Conservation (phyloP, 2,888 invertebrate genomes). For the Lissocephala sabroskyi region DNA sequence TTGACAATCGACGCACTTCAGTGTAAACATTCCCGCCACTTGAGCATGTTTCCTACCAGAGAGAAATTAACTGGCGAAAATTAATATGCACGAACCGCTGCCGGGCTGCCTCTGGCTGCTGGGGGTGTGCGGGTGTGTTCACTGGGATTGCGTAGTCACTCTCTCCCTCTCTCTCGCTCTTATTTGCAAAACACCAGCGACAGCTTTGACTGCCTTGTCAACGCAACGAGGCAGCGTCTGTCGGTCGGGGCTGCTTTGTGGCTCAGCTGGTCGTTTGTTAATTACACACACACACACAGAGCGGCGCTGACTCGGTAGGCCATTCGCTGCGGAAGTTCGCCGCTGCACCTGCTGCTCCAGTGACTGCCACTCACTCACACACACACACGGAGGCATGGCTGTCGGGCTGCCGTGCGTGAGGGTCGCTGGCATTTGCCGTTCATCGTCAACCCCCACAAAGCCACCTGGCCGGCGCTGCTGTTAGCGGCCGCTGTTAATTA, state of each 20-base stretch:
- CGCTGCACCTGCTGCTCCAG: conserved; percentile 47
- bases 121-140: conserved; percentile 15
- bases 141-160: conserved; percentile 46
- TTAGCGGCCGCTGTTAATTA: too few relatives aligned
- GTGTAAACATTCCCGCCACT: conserved; percentile 46
- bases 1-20: conserved; percentile 1
- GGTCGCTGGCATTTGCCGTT: conserved; percentile 19
- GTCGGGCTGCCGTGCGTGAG: conserved; percentile 48
- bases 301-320: neutral
- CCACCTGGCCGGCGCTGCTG: conserved; percentile 18
- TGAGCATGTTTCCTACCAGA: conserved; percentile 55
- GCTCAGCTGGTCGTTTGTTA: conserved; percentile 60
- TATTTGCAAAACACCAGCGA: neutral
- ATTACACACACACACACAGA: conserved; percentile 35
- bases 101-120: conserved; percentile 15
- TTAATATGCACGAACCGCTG: conserved; percentile 12
- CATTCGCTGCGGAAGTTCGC: conserved; percentile 55
- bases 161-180: neutral
- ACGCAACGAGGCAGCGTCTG: conserved; percentile 3
- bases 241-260: conserved; percentile 19
- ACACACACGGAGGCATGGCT: too few relatives aligned
- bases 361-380: neutral
- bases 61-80: conserved; percentile 6
- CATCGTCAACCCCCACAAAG: conserved; percentile 4
- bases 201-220: conserved; percentile 22